Evolutionary conservation across 2,113 vertebrate species (phyloP).

Genomic region (Nannobrachium achirus): DNA sequence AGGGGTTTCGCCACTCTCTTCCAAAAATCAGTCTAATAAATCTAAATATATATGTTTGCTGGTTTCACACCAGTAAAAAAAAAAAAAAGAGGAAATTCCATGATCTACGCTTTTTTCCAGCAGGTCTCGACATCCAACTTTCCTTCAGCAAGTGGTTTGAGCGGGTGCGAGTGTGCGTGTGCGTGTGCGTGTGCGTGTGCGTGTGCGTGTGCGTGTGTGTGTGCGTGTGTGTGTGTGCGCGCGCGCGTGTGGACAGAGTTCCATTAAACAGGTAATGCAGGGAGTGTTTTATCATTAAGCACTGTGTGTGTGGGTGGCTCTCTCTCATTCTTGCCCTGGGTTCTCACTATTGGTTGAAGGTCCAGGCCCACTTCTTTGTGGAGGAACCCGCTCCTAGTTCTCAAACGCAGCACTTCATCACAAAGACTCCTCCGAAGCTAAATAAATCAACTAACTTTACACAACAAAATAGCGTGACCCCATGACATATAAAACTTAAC

Average conservation of each 20-base stretch:
- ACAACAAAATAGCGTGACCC: too few relatives aligned
- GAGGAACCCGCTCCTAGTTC: constrained; percentile 4
- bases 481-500: too few relatives aligned
- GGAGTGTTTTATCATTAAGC: constrained; percentile 41
- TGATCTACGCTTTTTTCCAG: constrained; percentile 63
- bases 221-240: background rate
- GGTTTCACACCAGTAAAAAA: constrained; percentile 68
- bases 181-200: constrained; percentile 18
- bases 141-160: constrained; percentile 66
- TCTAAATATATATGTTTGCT: constrained; percentile 72
- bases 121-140: constrained; percentile 57
- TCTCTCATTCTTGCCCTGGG: constrained; percentile 14
- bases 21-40: constrained; percentile 76
- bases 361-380: constrained; percentile 4
- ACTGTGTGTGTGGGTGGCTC: constrained; percentile 11
- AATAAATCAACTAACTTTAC: background rate
- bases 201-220: constrained; percentile 35
- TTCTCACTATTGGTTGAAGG: constrained; percentile 13
- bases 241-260: constrained; percentile 22
- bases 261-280: constrained; percentile 46
- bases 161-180: constrained; percentile 36
- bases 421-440: background rate
- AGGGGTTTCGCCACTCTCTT: constrained; percentile 44
- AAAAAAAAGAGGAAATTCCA: constrained; percentile 72
- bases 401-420: constrained; percentile 11